Evolutionary conservation across 2,888 invertebrate genomes (phyloP).

Genomic region (Tenthredo livida): DNA sequence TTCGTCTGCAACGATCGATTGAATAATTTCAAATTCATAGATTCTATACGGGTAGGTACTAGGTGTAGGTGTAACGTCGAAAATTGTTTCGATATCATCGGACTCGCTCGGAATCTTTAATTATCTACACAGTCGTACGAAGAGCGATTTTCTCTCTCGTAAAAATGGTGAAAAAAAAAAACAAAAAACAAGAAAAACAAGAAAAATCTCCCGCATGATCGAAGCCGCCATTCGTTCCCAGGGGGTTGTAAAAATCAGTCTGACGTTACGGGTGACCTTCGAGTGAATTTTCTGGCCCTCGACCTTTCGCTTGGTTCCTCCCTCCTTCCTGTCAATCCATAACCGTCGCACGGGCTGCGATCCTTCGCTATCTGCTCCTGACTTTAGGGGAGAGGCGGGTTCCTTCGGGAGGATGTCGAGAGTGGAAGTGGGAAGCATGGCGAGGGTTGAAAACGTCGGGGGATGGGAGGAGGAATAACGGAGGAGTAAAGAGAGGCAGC

Average conservation of each 20-base stretch:
- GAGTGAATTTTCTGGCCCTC: constrained; percentile 47
- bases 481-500: constrained; percentile 18
- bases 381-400: constrained; percentile 19
- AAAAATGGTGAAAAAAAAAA: neutral
- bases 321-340: constrained; percentile 47
- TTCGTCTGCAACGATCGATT: constrained; percentile 3
- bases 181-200: neutral
- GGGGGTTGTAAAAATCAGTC: constrained; percentile 43
- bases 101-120: neutral
- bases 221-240: constrained; percentile 17
- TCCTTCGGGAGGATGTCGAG: constrained; percentile 44
- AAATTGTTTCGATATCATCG: neutral
- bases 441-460: constrained; percentile 8
- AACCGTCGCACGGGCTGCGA: constrained; percentile 45
- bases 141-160: neutral
- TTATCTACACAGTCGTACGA: neutral
- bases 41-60: neutral
- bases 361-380: constrained; percentile 39
- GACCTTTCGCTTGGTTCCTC: constrained; percentile 1
- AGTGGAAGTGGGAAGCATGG: constrained; percentile 37
- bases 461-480: neutral
- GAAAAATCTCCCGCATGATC: neutral
- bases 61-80: neutral
- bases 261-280: constrained; percentile 38
- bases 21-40: constrained; percentile 40